Evolutionary conservation across 2,888 invertebrate species (phyloP).

Genomic region (Antitype chi): DNA sequence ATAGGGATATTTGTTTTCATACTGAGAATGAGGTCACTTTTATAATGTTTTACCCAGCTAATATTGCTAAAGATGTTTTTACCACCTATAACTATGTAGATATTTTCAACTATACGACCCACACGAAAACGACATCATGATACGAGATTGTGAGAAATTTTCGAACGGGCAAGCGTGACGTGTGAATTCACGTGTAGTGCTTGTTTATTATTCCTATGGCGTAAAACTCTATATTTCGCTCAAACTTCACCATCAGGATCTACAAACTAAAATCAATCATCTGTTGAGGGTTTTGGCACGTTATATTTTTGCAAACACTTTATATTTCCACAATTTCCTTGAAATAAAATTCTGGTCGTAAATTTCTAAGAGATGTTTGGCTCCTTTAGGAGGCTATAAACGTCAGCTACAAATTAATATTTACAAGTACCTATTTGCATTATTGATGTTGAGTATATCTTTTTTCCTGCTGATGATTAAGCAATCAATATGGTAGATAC

Average conservation of each 20-base stretch:
- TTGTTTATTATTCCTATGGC: conserved; percentile 49
- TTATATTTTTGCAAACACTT: conserved; percentile 39
- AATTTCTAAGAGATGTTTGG: conserved; percentile 4
- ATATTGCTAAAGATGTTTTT: background rate
- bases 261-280: conserved; percentile 53
- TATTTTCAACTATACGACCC: background rate
- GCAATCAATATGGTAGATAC: background rate
- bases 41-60: background rate
- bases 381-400: background rate
- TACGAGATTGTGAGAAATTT: conserved; percentile 28
- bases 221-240: conserved; percentile 46
- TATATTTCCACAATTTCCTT: conserved; percentile 22
- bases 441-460: background rate
- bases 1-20: background rate
- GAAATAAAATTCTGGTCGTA: background rate
- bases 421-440: background rate
- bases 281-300: conserved; percentile 29
- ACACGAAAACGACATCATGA: conserved; percentile 21
- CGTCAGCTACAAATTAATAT: background rate
- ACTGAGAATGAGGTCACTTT: background rate
- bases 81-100: background rate
- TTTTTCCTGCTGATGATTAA: background rate
- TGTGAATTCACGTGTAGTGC: conserved; percentile 34
- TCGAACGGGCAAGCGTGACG: conserved; percentile 30
- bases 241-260: conserved; percentile 49